Evolutionary conservation across 2,113 vertebrate genomes (phyloP), one percentile per base, ranked within the genome.

Genomic region (Nanger granti): DNA sequence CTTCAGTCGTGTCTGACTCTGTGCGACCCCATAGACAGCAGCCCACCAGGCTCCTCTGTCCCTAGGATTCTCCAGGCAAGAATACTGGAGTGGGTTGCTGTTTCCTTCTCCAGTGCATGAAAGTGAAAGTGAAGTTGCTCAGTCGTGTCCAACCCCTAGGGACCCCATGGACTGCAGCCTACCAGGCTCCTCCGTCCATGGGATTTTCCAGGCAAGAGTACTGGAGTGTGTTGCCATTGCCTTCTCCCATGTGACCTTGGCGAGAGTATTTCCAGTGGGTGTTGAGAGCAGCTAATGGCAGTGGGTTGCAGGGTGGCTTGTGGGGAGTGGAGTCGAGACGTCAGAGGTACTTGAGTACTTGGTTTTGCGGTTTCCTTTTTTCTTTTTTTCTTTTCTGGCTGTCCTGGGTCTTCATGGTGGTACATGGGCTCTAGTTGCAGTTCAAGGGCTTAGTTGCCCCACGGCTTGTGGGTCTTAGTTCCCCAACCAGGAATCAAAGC

Each of bases 331-430:
- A 24, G 2, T 14, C n/a, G 0, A 3, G 3, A 34, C 6, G 15
- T 29, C 8, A 64, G 59, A 86, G 47, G 3, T 28, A 2, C n/a
- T 15, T 3, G 47, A 10, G 20, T 7, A 2, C 73, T 44, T 44
- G 37, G 24, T 28, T 44, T 73, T 24, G 20, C 0, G 0, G 69
- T 41, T 73, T 73, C n/a, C n/a, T 41, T 37, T 73, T 73, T 37
- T 41, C 69, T 73, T 73, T 37, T 18, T 37, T n/a, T 73, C 20
- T 41, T 73, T 24, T 41, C n/a, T 73, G n/a, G n/a, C 66, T 37
- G 66, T 24, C 66, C 66, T 22, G n/a, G n/a, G 66, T 73, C 18
- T 73, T 73, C 66, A 22, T 73, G 66, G n/a, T 24, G n/a, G 69
- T 24, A n/a, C 69, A 3, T 37, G 69, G 69, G 20, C 69, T 41